Evolutionary conservation across 2,113 vertebrate species (phyloP).

Genomic region (Phaethon lepturus): DNA sequence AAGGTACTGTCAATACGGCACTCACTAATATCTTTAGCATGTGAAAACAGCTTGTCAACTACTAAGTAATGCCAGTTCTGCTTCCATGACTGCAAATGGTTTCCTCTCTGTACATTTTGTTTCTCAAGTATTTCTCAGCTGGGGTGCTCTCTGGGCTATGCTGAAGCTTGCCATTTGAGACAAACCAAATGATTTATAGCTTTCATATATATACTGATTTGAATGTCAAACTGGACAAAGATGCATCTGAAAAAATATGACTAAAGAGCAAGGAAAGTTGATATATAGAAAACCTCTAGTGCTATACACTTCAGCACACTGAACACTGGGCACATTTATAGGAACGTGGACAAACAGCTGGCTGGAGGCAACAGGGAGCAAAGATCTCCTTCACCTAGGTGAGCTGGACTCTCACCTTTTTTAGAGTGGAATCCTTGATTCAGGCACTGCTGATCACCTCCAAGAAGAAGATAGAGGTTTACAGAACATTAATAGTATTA

Average conservation of each 20-base stretch:
- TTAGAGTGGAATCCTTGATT: background rate
- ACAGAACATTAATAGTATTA: background rate
- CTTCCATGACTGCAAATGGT: background rate
- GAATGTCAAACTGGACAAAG: background rate
- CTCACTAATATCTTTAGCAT: background rate
- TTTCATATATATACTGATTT: background rate
- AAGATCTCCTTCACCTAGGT: background rate
- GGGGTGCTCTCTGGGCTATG: background rate
- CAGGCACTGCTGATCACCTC: background rate
- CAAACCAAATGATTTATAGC: background rate
- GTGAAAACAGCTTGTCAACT: background rate
- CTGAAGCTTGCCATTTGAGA: background rate
- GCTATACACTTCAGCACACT: background rate
- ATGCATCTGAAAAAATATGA: background rate
- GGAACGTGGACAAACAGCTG: background rate
- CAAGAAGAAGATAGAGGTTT: background rate
- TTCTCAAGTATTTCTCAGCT: background rate
- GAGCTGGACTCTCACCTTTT: background rate
- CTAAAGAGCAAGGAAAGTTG: background rate
- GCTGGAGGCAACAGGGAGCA: rapidly evolving
- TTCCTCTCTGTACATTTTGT: background rate
- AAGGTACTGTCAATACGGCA: background rate
- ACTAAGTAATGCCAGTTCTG: background rate
- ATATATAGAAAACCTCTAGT: background rate
- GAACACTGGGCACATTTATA: rapidly evolving